Conservation (phyloP, 2,888 invertebrate species). For the Amorpha juglandis region DNA sequence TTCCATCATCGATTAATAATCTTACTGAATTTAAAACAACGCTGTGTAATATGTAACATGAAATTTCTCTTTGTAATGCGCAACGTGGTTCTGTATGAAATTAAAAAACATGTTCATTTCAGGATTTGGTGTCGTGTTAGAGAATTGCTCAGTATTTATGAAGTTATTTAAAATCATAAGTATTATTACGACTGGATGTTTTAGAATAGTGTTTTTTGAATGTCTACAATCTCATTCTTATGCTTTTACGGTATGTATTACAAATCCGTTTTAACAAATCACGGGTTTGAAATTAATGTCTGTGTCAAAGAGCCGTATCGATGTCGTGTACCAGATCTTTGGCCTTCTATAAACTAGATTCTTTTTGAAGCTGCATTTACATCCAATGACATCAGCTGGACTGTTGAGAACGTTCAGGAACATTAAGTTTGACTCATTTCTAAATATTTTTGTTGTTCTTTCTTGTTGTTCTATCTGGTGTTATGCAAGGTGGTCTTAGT, state of each 20-base stretch:
- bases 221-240: not conserved
- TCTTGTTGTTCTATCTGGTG: no score
- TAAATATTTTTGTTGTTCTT: no score
- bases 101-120: not conserved
- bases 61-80: not conserved
- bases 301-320: not conserved
- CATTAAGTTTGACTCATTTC: no score
- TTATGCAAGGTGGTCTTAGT: no score
- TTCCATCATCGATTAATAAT: conserved; percentile 24
- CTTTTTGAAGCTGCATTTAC: not conserved
- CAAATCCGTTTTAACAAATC: not conserved
- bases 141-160: not conserved
- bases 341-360: not conserved
- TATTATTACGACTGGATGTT: not conserved
- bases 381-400: not conserved
- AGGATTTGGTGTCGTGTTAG: not conserved
- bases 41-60: conserved; percentile 1
- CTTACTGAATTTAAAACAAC: conserved; percentile 3
- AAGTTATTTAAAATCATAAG: not conserved
- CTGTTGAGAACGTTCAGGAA: no score
- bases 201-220: not conserved
- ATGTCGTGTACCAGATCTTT: conserved; percentile 1
- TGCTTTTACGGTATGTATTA: not conserved
- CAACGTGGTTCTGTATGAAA: not conserved
- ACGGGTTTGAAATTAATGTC: not conserved